Percentiles rank a stretch among this genome's conserved stretches.
These are phyloP conservation scores for Thrips palmi DNA, from an alignment of 1,140 invertebrate species.

Conservation along the genomic window DNA sequence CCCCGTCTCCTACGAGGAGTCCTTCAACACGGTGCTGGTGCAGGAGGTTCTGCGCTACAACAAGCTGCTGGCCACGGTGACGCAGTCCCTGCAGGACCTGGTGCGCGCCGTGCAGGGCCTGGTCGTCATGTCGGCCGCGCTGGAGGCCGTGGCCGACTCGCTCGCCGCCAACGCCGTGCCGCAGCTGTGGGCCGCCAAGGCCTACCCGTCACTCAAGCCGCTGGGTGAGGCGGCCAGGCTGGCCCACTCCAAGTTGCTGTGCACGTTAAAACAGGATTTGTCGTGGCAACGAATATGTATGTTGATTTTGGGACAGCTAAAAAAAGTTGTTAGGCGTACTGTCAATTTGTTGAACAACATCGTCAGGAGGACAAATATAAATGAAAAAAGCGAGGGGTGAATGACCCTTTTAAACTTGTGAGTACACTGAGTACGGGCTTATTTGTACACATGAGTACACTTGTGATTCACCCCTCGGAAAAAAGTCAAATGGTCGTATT, in stretches of 20 bases:
- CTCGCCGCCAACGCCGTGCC: constrained; percentile 49
- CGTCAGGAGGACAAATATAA: too few species aligned
- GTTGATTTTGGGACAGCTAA: too few species aligned
- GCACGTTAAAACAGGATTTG: too few species aligned
- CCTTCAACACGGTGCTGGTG: constrained; percentile 62
- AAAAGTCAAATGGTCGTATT: too few species aligned
- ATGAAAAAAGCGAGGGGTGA: too few species aligned
- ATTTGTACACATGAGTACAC: too few species aligned
- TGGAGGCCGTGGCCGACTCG: constrained; percentile 45
- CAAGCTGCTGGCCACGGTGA: constrained; percentile 38
- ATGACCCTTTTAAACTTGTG: too few species aligned
- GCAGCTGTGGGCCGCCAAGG: constrained; percentile 43
- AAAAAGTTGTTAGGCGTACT: too few species aligned
- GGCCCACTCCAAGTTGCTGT: background rate
- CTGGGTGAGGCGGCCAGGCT: constrained; percentile 39
- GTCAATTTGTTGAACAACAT: too few species aligned
- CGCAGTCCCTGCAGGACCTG: constrained; percentile 40
- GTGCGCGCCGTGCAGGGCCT: constrained; percentile 55
- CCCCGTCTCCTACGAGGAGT: constrained; percentile 60
- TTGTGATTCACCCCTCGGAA: too few species aligned
- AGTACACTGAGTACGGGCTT: too few species aligned
- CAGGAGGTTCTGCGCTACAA: constrained; percentile 68
- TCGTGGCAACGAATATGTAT: too few species aligned
- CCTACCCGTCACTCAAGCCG: constrained; percentile 68
- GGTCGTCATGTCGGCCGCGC: constrained; percentile 54